Evolutionary conservation across 2,113 vertebrate species (phyloP).

Genomic region (Steatornis caripensis): DNA sequence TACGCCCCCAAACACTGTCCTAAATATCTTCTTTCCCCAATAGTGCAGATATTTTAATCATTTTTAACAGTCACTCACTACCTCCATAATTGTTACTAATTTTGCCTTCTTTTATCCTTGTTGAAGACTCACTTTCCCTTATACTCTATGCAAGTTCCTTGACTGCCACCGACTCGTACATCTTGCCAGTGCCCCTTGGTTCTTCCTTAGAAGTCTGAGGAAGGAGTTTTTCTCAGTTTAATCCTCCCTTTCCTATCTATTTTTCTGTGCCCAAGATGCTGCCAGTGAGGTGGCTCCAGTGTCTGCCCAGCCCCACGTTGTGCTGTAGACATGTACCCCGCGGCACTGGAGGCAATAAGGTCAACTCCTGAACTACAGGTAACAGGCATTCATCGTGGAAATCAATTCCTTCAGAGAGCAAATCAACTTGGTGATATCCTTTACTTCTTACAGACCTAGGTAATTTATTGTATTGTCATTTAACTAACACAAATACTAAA

Average conservation of each 20-base stretch:
- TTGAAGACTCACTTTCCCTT: background rate
- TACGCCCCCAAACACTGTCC: background rate
- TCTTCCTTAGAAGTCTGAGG: background rate
- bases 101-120: background rate
- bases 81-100: background rate
- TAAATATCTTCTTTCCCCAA: background rate
- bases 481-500: background rate
- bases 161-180: background rate
- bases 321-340: rapidly evolving
- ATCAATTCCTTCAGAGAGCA: background rate
- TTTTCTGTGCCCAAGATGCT: background rate
- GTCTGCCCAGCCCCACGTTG: background rate
- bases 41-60: background rate
- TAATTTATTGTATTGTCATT: background rate
- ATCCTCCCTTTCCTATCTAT: background rate
- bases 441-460: background rate
- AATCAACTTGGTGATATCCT: background rate
- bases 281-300: background rate
- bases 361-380: background rate
- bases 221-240: background rate
- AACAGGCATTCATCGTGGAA: background rate
- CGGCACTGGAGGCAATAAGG: background rate
- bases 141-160: background rate
- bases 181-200: background rate
- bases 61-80: background rate